Percentiles rank a stretch among this genome's conserved stretches.
phyloP scores from a whole-genome alignment of 2,797 vertebrate genomes.

The Myripristis jacobus region DNA sequence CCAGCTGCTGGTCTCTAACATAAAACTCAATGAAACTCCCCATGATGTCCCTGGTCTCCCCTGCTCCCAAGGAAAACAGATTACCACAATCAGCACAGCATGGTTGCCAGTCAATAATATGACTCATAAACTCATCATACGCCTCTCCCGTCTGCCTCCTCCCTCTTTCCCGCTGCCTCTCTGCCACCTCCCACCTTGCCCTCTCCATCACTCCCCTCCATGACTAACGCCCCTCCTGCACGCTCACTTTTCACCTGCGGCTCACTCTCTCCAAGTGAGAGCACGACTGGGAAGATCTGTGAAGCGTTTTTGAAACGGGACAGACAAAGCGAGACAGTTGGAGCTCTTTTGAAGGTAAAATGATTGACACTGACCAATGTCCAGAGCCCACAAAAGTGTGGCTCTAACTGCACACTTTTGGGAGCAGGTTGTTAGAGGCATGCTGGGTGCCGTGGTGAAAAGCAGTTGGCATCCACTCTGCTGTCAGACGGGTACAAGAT shows the following conservation, averaged over 20 bases:
- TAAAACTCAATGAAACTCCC: constrained; percentile 65
- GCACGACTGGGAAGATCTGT: constrained; percentile 22
- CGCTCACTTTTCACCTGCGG: constrained; percentile 63
- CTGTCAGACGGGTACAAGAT: constrained; percentile 42
- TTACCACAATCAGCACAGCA: constrained; percentile 72
- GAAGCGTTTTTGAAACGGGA: not conserved
- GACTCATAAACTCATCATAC: constrained; percentile 75
- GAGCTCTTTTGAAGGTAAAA: constrained; percentile 18
- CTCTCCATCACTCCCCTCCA: constrained; percentile 45
- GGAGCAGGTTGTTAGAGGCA: constrained; percentile 30
- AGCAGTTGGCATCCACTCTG: constrained; percentile 51
- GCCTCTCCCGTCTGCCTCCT: constrained; percentile 48
- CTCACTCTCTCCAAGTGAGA: constrained; percentile 40
- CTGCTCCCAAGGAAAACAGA: constrained; percentile 68
- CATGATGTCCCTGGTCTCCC: constrained; percentile 51
- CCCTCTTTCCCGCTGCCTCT: constrained; percentile 55
- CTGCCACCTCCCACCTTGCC: constrained; percentile 5
- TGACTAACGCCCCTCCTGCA: constrained; percentile 44
- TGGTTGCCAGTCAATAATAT: constrained; percentile 78
- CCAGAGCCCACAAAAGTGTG: constrained; percentile 15
- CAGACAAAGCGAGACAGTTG: not conserved
- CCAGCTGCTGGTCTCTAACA: constrained; percentile 69
- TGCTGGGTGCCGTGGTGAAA: constrained; percentile 48
- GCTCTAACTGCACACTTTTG: constrained; percentile 24
- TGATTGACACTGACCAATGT: constrained; percentile 11